Evolutionary conservation across 2,113 vertebrate species (phyloP).

Genomic region (Coreoperca whiteheadi): DNA sequence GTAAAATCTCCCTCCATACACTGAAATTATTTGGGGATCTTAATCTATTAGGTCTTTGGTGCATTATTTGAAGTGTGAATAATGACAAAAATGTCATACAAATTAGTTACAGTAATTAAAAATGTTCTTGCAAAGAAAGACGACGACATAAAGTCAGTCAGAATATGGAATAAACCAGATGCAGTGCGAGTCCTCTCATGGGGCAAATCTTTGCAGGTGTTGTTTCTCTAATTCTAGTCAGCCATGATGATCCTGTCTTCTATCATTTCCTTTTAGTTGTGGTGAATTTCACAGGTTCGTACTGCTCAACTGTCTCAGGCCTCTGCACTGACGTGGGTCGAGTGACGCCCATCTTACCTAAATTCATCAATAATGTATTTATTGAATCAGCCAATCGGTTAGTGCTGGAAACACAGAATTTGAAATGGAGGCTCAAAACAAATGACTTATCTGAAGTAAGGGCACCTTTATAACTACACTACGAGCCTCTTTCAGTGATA

Average conservation of each 20-base stretch:
- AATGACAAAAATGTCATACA: neutral
- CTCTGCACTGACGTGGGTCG: neutral
- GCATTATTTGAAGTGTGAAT: neutral
- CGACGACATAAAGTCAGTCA: neutral
- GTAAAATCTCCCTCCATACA: neutral
- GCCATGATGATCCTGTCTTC: constrained; percentile 13
- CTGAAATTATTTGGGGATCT: neutral
- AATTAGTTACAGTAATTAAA: neutral
- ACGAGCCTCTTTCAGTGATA: neutral
- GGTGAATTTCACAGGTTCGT: constrained; percentile 32
- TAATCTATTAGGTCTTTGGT: neutral
- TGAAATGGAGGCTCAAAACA: neutral
- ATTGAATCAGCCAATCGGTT: neutral
- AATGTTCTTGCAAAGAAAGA: neutral
- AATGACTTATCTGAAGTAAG: neutral
- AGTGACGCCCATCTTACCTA: neutral
- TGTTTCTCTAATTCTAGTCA: neutral
- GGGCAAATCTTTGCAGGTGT: neutral
- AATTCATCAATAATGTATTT: neutral
- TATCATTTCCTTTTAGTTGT: constrained; percentile 19
- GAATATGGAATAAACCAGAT: neutral
- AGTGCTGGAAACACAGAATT: neutral
- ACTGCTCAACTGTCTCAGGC: constrained; percentile 14
- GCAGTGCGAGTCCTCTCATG: neutral
- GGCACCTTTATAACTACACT: neutral